Conservation (phyloP, 2,888 invertebrate species). For the Lasiommata megera region DNA sequence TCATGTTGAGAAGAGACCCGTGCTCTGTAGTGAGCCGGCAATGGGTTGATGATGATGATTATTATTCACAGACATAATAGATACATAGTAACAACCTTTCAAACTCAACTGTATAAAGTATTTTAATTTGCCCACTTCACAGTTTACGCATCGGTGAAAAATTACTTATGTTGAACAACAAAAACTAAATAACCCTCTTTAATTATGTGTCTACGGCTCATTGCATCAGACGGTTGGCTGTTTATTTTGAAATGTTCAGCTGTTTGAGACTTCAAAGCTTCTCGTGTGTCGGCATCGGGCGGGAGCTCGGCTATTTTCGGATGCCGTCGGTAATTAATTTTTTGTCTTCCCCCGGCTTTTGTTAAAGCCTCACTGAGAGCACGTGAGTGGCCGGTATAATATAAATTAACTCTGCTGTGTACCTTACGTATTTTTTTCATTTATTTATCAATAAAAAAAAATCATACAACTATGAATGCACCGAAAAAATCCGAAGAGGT, state of each 20-base stretch:
- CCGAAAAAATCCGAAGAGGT: too few species aligned
- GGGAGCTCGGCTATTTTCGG: slow-evolving; percentile 56
- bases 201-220: slow-evolving; percentile 25
- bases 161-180: not conserved
- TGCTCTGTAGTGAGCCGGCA: too few species aligned
- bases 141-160: not conserved
- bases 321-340: slow-evolving; percentile 63
- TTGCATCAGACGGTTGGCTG: slow-evolving; percentile 20
- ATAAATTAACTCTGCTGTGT: not conserved
- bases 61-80: too few species aligned
- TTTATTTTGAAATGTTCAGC: slow-evolving; percentile 29
- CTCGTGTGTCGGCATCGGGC: slow-evolving; percentile 36
- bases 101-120: too few species aligned
- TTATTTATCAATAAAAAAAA: too few species aligned
- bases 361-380: not conserved
- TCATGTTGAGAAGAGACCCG: too few species aligned
- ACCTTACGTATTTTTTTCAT: not conserved
- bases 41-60: too few species aligned
- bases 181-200: slow-evolving; percentile 8
- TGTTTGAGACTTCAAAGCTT: slow-evolving; percentile 56
- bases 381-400: not conserved
- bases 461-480: too few species aligned
- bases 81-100: too few species aligned
- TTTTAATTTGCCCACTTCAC: not conserved
- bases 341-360: slow-evolving; percentile 63